Evolutionary conservation across 2,797 vertebrate species (phyloP).

Genomic region (Hydrocynus forskahlii): DNA sequence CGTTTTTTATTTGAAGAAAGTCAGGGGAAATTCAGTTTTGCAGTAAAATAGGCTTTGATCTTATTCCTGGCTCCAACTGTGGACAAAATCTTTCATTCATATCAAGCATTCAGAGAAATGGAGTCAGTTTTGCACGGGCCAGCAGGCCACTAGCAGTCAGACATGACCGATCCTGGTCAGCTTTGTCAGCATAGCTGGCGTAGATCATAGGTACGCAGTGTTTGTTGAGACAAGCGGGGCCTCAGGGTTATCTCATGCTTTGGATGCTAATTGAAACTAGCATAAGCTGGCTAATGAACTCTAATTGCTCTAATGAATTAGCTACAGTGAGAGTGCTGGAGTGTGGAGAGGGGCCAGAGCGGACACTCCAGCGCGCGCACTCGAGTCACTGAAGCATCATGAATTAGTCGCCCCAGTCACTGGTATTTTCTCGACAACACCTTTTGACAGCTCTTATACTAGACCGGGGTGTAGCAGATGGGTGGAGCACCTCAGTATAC

Average conservation of each 20-base stretch:
- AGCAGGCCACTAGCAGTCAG: neutral
- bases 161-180: neutral
- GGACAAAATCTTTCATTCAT: neutral
- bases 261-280: slow-evolving; percentile 69
- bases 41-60: no score
- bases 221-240: slow-evolving; percentile 27
- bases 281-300: slow-evolving; percentile 72
- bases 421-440: slow-evolving; percentile 8
- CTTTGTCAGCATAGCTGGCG: neutral
- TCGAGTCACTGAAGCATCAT: slow-evolving; percentile 27
- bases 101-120: neutral
- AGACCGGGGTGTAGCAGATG: neutral
- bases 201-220: slow-evolving; percentile 15
- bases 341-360: slow-evolving; percentile 52
- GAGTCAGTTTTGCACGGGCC: neutral
- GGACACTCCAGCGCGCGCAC: slow-evolving; percentile 55
- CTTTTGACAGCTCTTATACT: slow-evolving; percentile 9
- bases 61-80: neutral
- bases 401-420: neutral
- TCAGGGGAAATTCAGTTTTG: no score
- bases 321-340: slow-evolving; percentile 55
- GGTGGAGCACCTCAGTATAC: neutral
- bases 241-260: slow-evolving; percentile 56
- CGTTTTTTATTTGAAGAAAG: no score
- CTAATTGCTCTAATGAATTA: slow-evolving; percentile 73